phyloP scores from a whole-genome alignment of 2,113 vertebrate species.

The Oxygymnocypris stewartii region DNA sequence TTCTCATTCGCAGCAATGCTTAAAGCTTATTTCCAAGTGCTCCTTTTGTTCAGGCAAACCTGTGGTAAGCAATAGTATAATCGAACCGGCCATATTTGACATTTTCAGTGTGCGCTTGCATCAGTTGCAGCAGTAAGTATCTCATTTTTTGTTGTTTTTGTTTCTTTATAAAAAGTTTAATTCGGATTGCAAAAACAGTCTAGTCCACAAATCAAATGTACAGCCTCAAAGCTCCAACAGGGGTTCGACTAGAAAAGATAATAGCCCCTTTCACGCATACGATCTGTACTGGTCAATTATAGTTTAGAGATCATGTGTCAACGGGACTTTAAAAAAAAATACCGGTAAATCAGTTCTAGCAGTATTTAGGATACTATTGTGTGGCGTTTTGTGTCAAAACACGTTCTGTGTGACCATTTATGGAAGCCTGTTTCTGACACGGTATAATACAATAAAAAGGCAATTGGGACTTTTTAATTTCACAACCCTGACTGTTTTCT shows the following conservation, averaged over 20 bases:
- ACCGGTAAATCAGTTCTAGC: neutral
- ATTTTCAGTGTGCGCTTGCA: slow-evolving; percentile 55
- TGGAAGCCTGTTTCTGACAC: too few species aligned
- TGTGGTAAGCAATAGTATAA: slow-evolving; percentile 47
- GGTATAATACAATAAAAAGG: too few species aligned
- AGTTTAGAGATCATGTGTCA: neutral
- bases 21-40: slow-evolving; percentile 61
- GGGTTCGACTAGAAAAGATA: slow-evolving; percentile 44
- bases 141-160: neutral
- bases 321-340: neutral
- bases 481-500: too few species aligned
- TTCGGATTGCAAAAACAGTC: slow-evolving; percentile 38
- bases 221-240: slow-evolving; percentile 57
- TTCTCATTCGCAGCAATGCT: slow-evolving; percentile 55
- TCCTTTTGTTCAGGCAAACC: slow-evolving; percentile 52
- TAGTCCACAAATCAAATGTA: slow-evolving; percentile 31
- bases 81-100: slow-evolving; percentile 50
- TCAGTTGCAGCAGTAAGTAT: slow-evolving; percentile 42
- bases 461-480: too few species aligned
- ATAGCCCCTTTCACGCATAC: neutral
- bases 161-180: slow-evolving; percentile 55
- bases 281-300: neutral
- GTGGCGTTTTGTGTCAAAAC: neutral
- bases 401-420: too few species aligned
- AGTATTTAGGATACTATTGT: neutral